A percentile compares a stretch with the other conserved stretches of the same genome.
Evolutionary conservation across 2,113 vertebrate genomes (phyloP).

Genomic region (Catharus fuscescens): DNA sequence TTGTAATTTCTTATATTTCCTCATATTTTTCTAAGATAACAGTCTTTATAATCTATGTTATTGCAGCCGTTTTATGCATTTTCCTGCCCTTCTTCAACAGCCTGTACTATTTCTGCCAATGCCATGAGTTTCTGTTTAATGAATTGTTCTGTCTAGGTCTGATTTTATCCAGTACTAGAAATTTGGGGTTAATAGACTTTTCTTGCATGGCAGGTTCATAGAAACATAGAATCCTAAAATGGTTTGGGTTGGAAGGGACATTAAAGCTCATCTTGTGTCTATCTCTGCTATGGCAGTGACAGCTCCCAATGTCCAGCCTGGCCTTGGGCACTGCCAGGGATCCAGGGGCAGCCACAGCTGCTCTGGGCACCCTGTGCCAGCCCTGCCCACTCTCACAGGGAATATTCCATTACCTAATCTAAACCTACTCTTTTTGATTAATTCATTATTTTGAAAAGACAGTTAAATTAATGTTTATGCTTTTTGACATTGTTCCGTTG

Average conservation of each 20-base stretch:
- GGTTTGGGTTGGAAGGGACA: not conserved
- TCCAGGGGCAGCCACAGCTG: not conserved
- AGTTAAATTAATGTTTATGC: not conserved
- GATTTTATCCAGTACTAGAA: not conserved
- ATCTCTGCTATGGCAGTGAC: not conserved
- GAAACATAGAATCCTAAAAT: not conserved
- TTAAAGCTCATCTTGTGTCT: fast-evolving
- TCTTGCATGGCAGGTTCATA: not conserved
- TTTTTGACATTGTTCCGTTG: not conserved
- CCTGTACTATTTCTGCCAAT: not conserved
- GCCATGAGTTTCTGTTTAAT: not conserved
- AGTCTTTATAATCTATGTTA: not conserved
- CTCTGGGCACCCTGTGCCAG: not conserved
- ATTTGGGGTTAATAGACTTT: not conserved
- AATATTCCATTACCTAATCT: not conserved
- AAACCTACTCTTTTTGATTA: not conserved
- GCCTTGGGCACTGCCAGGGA: not conserved
- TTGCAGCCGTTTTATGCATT: not conserved
- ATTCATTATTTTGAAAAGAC: not conserved
- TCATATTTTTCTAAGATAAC: not conserved
- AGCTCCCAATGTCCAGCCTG: fast-evolving
- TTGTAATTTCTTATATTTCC: not conserved
- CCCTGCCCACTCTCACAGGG: not conserved
- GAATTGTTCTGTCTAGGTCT: not conserved
- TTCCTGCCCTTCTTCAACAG: not conserved